Evolutionary conservation across 1,140 invertebrate genomes (phyloP).

Genomic region (Drosophila sulfurigaster): DNA sequence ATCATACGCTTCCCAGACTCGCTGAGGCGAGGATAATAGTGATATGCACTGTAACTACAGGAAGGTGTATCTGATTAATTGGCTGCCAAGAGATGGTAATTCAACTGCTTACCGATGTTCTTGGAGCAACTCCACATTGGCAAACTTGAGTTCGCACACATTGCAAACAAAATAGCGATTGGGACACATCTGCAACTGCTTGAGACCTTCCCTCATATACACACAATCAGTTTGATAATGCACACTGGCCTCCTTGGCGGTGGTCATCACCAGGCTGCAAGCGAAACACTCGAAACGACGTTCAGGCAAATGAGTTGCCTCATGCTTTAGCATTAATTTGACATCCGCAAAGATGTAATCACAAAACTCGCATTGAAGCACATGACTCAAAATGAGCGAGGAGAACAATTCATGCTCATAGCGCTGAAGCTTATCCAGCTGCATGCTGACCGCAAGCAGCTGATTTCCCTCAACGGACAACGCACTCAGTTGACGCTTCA

Average conservation of each 20-base stretch:
- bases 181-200: slow-evolving; percentile 61
- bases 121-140: slow-evolving; percentile 75
- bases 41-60: slow-evolving; percentile 60
- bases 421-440: background rate
- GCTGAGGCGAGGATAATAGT: slow-evolving; percentile 77
- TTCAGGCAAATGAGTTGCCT: slow-evolving; percentile 85
- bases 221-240: slow-evolving; percentile 87
- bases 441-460: background rate
- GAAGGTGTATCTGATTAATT: background rate
- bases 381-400: slow-evolving; percentile 66
- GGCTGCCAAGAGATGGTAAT: too few relatives aligned
- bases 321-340: slow-evolving; percentile 85
- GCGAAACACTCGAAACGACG: slow-evolving; percentile 87
- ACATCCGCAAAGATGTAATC: slow-evolving; percentile 86
- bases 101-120: slow-evolving; percentile 81
- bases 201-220: slow-evolving; percentile 79
- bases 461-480: slow-evolving; percentile 24
- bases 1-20: slow-evolving; percentile 44
- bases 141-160: slow-evolving; percentile 85
- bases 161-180: slow-evolving; percentile 85
- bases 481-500: slow-evolving; percentile 19
- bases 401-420: slow-evolving; percentile 13
- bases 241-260: slow-evolving; percentile 85
- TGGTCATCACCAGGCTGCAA: slow-evolving; percentile 85
- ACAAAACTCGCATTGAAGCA: slow-evolving; percentile 87